Evolutionary conservation across 2,113 vertebrate genomes (phyloP), one percentile per base, ranked within the genome.

Genomic region (Chroicocephalus ridibundus): DNA sequence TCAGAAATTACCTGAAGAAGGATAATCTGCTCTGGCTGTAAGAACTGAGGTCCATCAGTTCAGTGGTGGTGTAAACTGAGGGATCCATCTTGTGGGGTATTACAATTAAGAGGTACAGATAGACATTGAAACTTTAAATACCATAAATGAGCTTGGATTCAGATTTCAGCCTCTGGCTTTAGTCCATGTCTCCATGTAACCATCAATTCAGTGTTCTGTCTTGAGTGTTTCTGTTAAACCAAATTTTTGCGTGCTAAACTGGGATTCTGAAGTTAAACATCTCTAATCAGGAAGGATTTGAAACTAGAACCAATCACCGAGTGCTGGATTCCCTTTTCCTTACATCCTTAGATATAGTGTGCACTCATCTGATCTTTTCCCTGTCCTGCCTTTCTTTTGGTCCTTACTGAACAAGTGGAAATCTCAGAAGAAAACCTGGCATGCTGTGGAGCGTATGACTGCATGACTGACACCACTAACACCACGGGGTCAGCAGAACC

Each of bases 391-490:
- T 71, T 74, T 86, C 16, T 83, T 49, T 54, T 64, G 19, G 34
- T 72, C 62, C 60, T 58, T 64, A 77, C 54, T 49, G 25, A 75
- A 26, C 51, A 83, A 99, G 99, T 40, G 19, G 12, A 96, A 51
- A 87, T 98, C 75, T 80, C 98, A 1, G 98, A 98, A n/a, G 98
- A 98, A 75, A 93, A 98, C 29, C 96, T 99, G 58, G 16, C 17
- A 69, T 95, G 75, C 55, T 99, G 99, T 4, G 99, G 99, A n/a
- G 98, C 98, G 1, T 93, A 97, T 1, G 97, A 98, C 76, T 99
- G 99, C 42, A 88, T 98, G 36, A 90, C 76, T 38, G 42, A 8
- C 3, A 51, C 81, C 86, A 36, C 72, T 70, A 98, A 97, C 62
- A 71, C 51, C 86, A 98, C 90, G 8, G 94, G 13, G 3, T 70